These are phyloP conservation scores for Tapera naevia DNA, from an alignment of 2,797 vertebrate genomes.

Conservation along the genomic window DNA sequence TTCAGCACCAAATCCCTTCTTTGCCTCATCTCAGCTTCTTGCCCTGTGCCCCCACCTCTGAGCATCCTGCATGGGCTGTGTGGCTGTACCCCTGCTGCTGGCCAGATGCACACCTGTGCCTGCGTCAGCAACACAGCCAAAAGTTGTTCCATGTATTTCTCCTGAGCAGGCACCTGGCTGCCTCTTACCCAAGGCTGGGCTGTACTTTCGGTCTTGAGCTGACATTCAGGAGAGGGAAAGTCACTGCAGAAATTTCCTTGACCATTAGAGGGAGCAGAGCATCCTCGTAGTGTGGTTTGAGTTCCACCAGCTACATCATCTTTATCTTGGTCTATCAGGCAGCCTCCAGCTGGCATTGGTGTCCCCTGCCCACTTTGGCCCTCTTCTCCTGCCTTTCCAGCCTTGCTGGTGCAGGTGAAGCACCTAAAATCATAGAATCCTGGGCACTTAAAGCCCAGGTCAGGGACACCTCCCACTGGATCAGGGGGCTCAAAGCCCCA, in stretches of 20 bases:
- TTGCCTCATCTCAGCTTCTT: not conserved
- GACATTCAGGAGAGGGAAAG: not conserved
- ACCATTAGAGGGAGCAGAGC: fast-evolving
- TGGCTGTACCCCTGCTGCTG: fast-evolving
- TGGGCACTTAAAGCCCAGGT: too few relatives aligned
- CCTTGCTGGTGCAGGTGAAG: not conserved
- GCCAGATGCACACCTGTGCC: not conserved
- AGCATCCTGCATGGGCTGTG: not conserved
- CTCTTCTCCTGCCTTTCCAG: not conserved
- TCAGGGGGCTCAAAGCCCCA: too few relatives aligned
- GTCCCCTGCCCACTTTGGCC: not conserved
- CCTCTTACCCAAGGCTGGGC: too few relatives aligned
- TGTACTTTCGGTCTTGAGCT: not conserved
- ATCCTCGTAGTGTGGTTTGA: not conserved
- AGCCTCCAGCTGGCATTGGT: not conserved
- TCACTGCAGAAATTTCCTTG: not conserved
- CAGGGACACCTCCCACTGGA: too few relatives aligned
- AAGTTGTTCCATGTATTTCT: fast-evolving
- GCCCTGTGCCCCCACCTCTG: fast-evolving
- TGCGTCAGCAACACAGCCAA: not conserved
- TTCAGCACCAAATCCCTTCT: not conserved
- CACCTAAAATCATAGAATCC: too few relatives aligned
- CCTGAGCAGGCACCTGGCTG: too few relatives aligned
- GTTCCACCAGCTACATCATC: not conserved
- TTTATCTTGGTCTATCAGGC: not conserved